These are phyloP conservation scores for Molossus alvarezi DNA, from an alignment of 2,797 vertebrate species.

Conservation along the genomic window DNA sequence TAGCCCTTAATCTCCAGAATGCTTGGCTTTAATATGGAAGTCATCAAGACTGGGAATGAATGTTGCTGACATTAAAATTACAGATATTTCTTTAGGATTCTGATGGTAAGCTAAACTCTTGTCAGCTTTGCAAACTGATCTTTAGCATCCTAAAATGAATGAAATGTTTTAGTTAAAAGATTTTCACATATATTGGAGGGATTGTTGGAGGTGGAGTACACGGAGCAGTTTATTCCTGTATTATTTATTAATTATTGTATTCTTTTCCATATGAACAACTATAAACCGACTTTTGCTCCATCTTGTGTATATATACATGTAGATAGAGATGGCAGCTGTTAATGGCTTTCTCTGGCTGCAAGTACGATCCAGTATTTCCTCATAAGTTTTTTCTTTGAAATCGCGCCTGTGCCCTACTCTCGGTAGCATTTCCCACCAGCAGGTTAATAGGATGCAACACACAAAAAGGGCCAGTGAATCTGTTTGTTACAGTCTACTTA, in stretches of 20 bases:
- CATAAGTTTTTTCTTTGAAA: conserved; percentile 81
- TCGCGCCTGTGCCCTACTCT: conserved; percentile 70
- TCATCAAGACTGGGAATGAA: not conserved
- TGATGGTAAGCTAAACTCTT: conserved; percentile 24
- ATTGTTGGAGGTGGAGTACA: not conserved
- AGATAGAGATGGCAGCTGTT: conserved; percentile 9
- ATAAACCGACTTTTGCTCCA: not conserved
- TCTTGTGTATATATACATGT: not conserved
- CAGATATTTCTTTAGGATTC: conserved; percentile 13
- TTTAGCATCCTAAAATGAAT: conserved; percentile 56
- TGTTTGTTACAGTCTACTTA: conserved; percentile 89
- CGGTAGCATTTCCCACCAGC: conserved; percentile 82
- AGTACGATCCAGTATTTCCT: conserved; percentile 67
- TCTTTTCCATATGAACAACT: not conserved
- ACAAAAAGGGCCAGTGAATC: conserved; percentile 87
- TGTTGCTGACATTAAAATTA: conserved; percentile 49
- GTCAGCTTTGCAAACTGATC: conserved; percentile 49
- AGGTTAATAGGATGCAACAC: conserved; percentile 86
- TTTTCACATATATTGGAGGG: not conserved
- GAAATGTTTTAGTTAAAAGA: conserved; percentile 53
- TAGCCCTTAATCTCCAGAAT: not conserved
- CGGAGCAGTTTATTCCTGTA: not conserved
- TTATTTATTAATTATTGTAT: not conserved
- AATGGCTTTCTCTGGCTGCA: conserved; percentile 55
- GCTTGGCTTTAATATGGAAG: not conserved